Percentiles rank a stretch among this genome's conserved stretches.
These are phyloP conservation scores for Zygogramma bicolorata DNA, from an alignment of 2,888 invertebrate species.

Conservation along the genomic window DNA sequence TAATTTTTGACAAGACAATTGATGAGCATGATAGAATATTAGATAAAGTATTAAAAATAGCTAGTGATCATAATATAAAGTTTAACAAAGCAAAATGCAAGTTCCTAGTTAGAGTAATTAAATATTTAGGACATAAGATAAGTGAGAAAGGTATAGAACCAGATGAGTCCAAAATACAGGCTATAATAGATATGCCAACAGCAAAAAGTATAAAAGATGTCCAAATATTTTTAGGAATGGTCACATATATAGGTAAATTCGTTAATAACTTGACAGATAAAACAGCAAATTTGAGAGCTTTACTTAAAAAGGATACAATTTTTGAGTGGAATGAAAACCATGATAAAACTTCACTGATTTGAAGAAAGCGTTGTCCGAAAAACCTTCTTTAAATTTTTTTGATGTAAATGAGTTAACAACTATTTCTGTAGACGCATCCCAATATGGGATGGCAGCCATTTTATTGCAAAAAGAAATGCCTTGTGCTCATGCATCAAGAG, in stretches of 20 bases:
- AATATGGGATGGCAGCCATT: conserved; percentile 56
- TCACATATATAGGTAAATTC: conserved; percentile 50
- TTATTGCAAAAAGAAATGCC: conserved; percentile 52
- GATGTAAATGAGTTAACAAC: conserved; percentile 51
- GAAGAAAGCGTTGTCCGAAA: conserved; percentile 50
- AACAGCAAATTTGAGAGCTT: conserved; percentile 43
- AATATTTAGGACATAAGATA: background rate
- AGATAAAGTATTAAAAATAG: background rate
- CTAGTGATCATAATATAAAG: background rate
- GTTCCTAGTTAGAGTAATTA: background rate
- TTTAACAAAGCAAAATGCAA: background rate
- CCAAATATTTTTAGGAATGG: conserved; percentile 44
- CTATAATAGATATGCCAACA: conserved; percentile 1
- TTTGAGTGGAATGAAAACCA: conserved; percentile 49
- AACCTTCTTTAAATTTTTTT: conserved; percentile 55
- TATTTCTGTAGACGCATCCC: conserved; percentile 56
- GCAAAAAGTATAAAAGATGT: conserved; percentile 22
- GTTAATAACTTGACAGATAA: conserved; percentile 46
- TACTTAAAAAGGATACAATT: conserved; percentile 40
- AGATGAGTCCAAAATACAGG: conserved; percentile 11
- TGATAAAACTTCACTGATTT: conserved; percentile 50
- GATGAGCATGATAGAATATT: background rate
- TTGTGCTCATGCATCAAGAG: conserved; percentile 57
- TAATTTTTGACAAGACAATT: conserved; percentile 26
- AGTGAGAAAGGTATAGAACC: background rate